phyloP scores from a whole-genome alignment of 2,888 invertebrate genomes.

The Callimorpha dominula region DNA sequence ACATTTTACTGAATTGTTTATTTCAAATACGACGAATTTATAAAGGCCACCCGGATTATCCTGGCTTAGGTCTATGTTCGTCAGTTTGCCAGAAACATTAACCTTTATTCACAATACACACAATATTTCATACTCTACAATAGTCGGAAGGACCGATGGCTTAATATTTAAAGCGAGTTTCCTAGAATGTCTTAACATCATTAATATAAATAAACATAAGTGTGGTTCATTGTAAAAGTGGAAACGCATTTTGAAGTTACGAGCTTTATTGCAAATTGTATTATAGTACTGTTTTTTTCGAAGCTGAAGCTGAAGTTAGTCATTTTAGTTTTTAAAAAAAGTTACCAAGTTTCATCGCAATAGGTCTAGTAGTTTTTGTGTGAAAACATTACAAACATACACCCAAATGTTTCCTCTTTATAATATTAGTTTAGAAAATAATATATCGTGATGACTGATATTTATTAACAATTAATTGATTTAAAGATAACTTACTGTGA shows the following conservation, averaged over 20 bases:
- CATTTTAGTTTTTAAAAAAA: too few species aligned
- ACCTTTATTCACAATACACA: neutral
- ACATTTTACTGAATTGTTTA: neutral
- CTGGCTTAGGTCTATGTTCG: neutral
- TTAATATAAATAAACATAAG: neutral
- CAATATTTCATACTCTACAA: neutral
- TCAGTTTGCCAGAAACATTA: constrained; percentile 2
- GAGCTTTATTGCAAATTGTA: neutral
- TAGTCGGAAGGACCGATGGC: neutral
- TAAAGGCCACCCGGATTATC: neutral
- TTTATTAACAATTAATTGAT: too few species aligned
- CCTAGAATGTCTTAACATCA: neutral
- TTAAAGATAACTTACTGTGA: too few species aligned
- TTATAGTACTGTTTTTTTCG: too few species aligned
- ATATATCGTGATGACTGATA: too few species aligned
- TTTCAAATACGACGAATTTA: neutral
- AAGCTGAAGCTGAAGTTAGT: too few species aligned
- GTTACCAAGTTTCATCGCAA: too few species aligned
- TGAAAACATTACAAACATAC: too few species aligned
- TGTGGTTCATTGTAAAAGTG: neutral
- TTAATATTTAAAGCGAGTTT: neutral
- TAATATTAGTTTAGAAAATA: too few species aligned
- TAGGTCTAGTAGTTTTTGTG: too few species aligned
- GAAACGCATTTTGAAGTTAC: neutral
- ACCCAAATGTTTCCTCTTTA: too few species aligned